Evolutionary conservation across 2,797 vertebrate genomes (phyloP).

Genomic region (Enteromius viviparus): DNA sequence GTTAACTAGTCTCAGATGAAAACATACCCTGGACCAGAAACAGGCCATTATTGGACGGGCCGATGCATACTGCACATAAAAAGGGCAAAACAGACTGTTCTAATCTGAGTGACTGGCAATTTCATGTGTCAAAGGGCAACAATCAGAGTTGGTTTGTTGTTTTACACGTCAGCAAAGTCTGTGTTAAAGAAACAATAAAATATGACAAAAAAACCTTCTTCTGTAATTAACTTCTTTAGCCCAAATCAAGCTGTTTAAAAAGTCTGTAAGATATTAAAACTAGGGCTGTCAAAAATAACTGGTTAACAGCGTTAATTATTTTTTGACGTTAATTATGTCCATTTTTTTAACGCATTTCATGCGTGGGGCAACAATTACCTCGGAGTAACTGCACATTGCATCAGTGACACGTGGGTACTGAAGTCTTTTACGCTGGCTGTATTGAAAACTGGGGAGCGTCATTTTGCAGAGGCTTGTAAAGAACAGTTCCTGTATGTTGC

Average conservation of each 20-base stretch:
- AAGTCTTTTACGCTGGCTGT: too few species aligned
- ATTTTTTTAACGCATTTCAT: too few species aligned
- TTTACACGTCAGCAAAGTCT: neutral
- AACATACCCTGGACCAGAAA: neutral
- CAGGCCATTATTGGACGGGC: neutral
- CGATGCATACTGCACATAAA: neutral
- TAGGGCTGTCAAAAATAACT: too few species aligned
- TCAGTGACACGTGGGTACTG: too few species aligned
- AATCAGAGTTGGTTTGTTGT: neutral
- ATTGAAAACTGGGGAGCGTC: too few species aligned
- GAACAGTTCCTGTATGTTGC: too few species aligned
- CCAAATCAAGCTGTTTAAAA: neutral
- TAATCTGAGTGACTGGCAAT: neutral
- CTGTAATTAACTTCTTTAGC: neutral
- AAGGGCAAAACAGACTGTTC: neutral
- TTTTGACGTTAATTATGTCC: too few species aligned
- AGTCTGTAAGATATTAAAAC: neutral
- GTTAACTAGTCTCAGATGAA: conserved; percentile 12
- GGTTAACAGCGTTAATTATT: too few species aligned
- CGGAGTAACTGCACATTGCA: too few species aligned
- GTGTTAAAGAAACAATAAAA: neutral
- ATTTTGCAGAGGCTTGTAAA: too few species aligned
- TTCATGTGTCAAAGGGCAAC: neutral
- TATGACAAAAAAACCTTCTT: neutral
- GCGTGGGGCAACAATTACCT: too few species aligned